phyloP scores from a whole-genome alignment of 2,888 invertebrate genomes.

The Dermolepida albohirtum region DNA sequence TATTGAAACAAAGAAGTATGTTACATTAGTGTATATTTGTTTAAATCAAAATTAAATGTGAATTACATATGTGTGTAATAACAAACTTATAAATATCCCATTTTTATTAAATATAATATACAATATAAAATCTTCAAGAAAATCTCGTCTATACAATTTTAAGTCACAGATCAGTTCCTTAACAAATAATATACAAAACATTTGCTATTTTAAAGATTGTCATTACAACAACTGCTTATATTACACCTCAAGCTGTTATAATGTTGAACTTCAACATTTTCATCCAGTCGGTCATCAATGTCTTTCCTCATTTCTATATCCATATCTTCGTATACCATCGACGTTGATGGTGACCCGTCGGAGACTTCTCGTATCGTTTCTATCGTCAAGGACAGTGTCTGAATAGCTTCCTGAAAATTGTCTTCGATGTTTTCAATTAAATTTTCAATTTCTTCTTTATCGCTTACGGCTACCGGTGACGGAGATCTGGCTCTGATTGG shows the following conservation, averaged over 20 bases:
- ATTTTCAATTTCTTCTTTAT: slow-evolving; percentile 20
- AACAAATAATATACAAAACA: too few relatives aligned
- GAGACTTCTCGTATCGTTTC: slow-evolving; percentile 7
- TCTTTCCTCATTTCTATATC: slow-evolving; percentile 6
- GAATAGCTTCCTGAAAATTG: slow-evolving; percentile 20
- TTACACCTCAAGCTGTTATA: slow-evolving; percentile 19
- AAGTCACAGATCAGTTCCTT: too few relatives aligned
- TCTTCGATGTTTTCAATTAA: slow-evolving; percentile 20
- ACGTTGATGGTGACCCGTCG: slow-evolving; percentile 14
- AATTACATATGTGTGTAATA: too few relatives aligned
- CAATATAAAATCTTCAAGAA: too few relatives aligned
- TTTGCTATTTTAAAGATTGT: too few relatives aligned
- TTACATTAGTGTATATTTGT: too few relatives aligned
- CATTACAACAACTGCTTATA: slow-evolving; percentile 16
- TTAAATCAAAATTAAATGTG: too few relatives aligned
- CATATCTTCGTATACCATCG: slow-evolving; percentile 32
- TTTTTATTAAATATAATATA: too few relatives aligned
- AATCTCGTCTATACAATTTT: too few relatives aligned
- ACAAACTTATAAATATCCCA: too few relatives aligned
- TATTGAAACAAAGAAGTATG: too few relatives aligned
- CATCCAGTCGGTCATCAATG: background rate
- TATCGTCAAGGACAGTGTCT: slow-evolving; percentile 18
- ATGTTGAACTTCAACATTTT: slow-evolving; percentile 15
- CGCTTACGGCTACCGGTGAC: background rate
- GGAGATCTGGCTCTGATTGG: slow-evolving; percentile 12